These are phyloP conservation scores for Centruroides vittatus DNA, from an alignment of 1,140 invertebrate species.

Conservation along the genomic window DNA sequence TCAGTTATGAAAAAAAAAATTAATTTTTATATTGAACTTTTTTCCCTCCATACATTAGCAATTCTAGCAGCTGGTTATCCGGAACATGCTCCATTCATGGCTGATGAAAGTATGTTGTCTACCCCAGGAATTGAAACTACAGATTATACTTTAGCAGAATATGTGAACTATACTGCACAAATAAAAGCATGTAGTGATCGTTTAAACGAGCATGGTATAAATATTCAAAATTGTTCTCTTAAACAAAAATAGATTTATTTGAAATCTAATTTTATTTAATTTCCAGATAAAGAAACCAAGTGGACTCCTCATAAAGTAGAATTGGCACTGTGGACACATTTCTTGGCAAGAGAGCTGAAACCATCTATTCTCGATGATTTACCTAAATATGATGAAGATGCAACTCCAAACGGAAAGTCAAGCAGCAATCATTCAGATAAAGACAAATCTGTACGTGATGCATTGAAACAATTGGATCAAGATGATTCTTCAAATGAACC, in stretches of 20 bases:
- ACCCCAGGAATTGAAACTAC: constrained; percentile 76
- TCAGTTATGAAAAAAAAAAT: too few relatives aligned
- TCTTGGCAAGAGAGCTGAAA: constrained; percentile 63
- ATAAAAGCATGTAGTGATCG: constrained; percentile 64
- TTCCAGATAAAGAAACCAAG: constrained; percentile 33
- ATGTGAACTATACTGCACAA: constrained; percentile 85
- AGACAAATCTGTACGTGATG: too few relatives aligned
- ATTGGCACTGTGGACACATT: constrained; percentile 78
- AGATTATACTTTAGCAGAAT: constrained; percentile 90
- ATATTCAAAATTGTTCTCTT: not conserved
- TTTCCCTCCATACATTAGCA: constrained; percentile 22
- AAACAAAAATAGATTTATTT: not conserved
- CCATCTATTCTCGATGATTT: constrained; percentile 65
- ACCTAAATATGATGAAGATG: constrained; percentile 28
- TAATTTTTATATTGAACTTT: too few relatives aligned
- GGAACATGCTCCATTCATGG: constrained; percentile 87
- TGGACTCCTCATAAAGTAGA: constrained; percentile 78
- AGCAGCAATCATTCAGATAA: too few relatives aligned
- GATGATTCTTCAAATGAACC: too few relatives aligned
- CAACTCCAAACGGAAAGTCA: too few relatives aligned
- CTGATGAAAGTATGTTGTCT: constrained; percentile 72
- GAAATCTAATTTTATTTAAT: constrained; percentile 13
- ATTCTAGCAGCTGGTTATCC: constrained; percentile 64
- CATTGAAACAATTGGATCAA: too few relatives aligned
- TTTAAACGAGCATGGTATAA: constrained; percentile 57